phyloP scores from a whole-genome alignment of 2,888 invertebrate genomes.

The Cybosia mesomella region DNA sequence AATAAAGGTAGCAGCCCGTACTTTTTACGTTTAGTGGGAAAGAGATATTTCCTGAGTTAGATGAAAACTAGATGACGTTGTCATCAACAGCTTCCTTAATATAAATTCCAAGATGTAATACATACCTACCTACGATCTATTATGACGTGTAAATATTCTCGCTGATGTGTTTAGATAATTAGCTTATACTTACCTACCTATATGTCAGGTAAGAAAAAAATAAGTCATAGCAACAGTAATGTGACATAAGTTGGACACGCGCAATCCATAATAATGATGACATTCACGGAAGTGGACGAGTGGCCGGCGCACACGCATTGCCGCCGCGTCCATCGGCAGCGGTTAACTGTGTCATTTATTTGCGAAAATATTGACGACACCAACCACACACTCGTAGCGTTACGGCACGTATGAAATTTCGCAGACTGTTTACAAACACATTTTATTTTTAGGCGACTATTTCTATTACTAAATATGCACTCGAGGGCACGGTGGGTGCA shows the following conservation, averaged over 20 bases:
- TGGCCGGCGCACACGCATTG: slow-evolving; percentile 27
- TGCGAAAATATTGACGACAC: slow-evolving; percentile 39
- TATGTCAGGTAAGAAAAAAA: not conserved
- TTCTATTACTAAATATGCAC: slow-evolving; percentile 34
- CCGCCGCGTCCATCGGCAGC: slow-evolving; percentile 24
- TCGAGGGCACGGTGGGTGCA: slow-evolving; percentile 12
- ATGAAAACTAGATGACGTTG: no score
- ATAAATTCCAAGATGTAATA: not conserved
- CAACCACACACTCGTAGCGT: slow-evolving; percentile 22
- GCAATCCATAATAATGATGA: slow-evolving; percentile 68
- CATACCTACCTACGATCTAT: not conserved
- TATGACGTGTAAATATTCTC: not conserved
- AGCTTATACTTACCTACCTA: not conserved
- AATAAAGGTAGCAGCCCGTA: no score
- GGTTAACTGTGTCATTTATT: slow-evolving; percentile 39
- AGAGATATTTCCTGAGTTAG: no score
- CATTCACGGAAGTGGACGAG: slow-evolving; percentile 71
- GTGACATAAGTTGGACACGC: slow-evolving; percentile 62
- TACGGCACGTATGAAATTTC: slow-evolving; percentile 33
- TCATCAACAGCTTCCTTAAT: not conserved
- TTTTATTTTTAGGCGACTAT: slow-evolving; percentile 50
- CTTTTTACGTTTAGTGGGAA: no score
- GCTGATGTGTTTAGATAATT: not conserved
- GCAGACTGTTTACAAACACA: slow-evolving; percentile 53
- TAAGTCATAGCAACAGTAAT: slow-evolving; percentile 40